A percentile compares a stretch with the other conserved stretches of the same genome.
These are phyloP conservation scores for Marronus borbonicus DNA, from an alignment of 2,888 invertebrate genomes.

Conservation along the genomic window DNA sequence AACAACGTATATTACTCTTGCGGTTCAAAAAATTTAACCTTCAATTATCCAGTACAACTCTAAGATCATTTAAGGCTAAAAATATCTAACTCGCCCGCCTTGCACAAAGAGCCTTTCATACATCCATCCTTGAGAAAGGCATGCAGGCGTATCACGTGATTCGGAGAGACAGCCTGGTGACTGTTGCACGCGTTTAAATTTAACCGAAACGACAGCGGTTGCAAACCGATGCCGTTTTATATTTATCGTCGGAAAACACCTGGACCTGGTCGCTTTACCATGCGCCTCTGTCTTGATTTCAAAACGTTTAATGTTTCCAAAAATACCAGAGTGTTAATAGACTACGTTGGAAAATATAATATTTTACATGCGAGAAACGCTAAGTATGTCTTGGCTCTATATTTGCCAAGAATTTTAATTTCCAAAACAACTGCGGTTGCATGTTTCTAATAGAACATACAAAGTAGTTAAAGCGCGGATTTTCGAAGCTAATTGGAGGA, in stretches of 20 bases:
- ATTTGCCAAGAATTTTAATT: constrained; percentile 17
- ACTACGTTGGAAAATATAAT: neutral
- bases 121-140: neutral
- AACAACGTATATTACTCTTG: too few species aligned
- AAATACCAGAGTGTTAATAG: constrained; percentile 24
- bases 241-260: constrained; percentile 25
- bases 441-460: too few species aligned
- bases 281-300: constrained; percentile 5
- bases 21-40: too few species aligned
- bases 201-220: constrained; percentile 20
- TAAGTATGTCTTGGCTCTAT: neutral
- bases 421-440: too few species aligned
- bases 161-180: constrained; percentile 38
- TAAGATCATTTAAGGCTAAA: neutral
- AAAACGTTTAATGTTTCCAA: constrained; percentile 9
- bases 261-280: constrained; percentile 11
- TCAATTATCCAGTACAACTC: too few species aligned
- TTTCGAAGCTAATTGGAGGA: too few species aligned
- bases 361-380: neutral
- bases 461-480: too few species aligned
- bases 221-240: constrained; percentile 30
- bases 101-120: neutral
- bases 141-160: constrained; percentile 35
- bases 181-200: constrained; percentile 8
- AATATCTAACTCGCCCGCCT: neutral